These are phyloP conservation scores for Dicerorhinus sumatrensis DNA, from an alignment of 2,113 vertebrate genomes.

Conservation along the genomic window DNA sequence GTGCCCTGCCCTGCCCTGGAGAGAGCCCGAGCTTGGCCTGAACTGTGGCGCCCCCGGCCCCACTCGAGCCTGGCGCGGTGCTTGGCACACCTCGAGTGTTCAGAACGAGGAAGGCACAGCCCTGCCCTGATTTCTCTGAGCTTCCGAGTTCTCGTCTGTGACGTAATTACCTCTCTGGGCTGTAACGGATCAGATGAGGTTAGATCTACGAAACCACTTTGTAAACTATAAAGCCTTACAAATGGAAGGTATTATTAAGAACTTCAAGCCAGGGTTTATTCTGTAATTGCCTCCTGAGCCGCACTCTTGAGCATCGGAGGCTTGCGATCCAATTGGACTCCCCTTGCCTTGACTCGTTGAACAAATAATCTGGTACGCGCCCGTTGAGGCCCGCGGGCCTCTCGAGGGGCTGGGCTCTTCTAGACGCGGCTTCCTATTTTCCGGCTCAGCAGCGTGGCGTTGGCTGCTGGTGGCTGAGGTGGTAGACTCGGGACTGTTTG, in stretches of 20 bases:
- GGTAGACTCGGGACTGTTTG: fast-evolving
- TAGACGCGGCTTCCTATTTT: neutral
- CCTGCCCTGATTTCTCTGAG: neutral
- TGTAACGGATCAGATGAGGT: neutral
- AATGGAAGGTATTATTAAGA: constrained; percentile 39
- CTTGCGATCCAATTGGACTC: constrained; percentile 24
- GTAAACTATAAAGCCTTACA: constrained; percentile 5
- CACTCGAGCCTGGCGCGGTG: fast-evolving
- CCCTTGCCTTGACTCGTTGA: neutral
- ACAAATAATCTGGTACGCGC: neutral
- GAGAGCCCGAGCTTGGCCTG: neutral
- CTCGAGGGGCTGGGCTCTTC: neutral
- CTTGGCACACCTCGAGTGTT: fast-evolving
- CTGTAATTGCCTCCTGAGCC: constrained; percentile 57
- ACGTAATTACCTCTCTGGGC: neutral
- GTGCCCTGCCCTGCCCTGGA: neutral
- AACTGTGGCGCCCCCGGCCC: neutral
- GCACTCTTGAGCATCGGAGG: neutral
- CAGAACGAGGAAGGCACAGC: fast-evolving
- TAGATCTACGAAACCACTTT: neutral
- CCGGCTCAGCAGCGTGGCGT: neutral
- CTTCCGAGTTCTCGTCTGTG: neutral
- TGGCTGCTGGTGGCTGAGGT: neutral
- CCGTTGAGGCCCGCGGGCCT: neutral
- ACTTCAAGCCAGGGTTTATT: neutral